A percentile compares a stretch with the other conserved stretches of the same genome.
Evolutionary conservation across 2,797 vertebrate species (phyloP).

Genomic region (Channa striata): DNA sequence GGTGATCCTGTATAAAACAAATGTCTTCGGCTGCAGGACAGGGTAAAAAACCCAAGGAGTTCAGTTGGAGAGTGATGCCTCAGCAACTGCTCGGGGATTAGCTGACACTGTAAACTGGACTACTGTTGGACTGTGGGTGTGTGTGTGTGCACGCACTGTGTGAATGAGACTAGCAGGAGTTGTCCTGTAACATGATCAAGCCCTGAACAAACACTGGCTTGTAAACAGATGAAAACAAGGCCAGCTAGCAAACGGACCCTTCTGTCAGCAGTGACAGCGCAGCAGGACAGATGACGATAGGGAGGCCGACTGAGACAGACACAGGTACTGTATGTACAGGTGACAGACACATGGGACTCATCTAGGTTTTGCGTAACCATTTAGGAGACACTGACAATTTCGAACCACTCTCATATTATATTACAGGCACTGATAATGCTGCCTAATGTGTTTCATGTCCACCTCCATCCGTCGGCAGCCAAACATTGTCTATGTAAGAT

Average conservation of each 20-base stretch:
- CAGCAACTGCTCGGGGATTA: conserved; percentile 61
- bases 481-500: no score
- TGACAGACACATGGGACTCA: neutral
- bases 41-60: conserved; percentile 22
- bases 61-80: conserved; percentile 53
- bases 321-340: neutral
- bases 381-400: neutral
- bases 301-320: neutral
- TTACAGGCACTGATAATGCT: no score
- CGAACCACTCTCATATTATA: no score
- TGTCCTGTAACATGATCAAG: conserved; percentile 71
- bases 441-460: no score
- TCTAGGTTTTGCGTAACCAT: neutral
- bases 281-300: conserved; percentile 33
- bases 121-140: conserved; percentile 42
- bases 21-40: conserved; percentile 9
- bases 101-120: conserved; percentile 53
- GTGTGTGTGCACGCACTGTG: neutral
- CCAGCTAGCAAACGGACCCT: conserved; percentile 44
- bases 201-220: conserved; percentile 69
- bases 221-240: conserved; percentile 71
- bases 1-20: neutral
- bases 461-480: no score
- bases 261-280: conserved; percentile 51
- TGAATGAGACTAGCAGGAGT: conserved; percentile 42